Evolutionary conservation across 1,140 invertebrate genomes (phyloP).

Genomic region (Meloidogyne chitwoodi): DNA sequence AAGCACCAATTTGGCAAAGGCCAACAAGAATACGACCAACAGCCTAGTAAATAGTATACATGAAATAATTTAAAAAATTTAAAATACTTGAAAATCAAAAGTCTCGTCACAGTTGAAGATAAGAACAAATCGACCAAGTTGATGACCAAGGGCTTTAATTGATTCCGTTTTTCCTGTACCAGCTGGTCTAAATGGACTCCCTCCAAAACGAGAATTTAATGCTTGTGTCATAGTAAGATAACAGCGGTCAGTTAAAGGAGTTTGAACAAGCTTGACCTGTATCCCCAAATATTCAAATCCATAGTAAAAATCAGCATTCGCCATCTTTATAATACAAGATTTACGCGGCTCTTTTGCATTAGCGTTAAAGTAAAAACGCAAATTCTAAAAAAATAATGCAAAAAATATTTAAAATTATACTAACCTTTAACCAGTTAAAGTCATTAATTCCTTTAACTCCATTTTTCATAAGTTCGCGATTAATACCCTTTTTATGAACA

Average conservation of each 20-base stretch:
- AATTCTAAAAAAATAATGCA: slow-evolving; percentile 67
- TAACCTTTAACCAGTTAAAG: slow-evolving; percentile 85
- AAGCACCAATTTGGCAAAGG: too few relatives aligned
- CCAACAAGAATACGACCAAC: too few relatives aligned
- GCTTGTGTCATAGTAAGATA: slow-evolving; percentile 99
- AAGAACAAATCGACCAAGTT: slow-evolving; percentile 91
- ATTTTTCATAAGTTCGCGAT: too few relatives aligned
- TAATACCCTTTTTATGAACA: too few relatives aligned
- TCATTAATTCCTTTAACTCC: too few relatives aligned
- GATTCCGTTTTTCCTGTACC: too few relatives aligned
- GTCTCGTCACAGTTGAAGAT: slow-evolving; percentile 99
- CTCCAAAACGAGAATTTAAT: slow-evolving; percentile 78
- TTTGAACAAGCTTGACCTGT: slow-evolving; percentile 94
- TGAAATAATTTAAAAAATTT: background rate
- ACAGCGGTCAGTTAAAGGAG: slow-evolving; percentile 93
- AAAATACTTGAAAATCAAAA: slow-evolving; percentile 86
- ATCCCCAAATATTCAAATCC: slow-evolving; percentile 98
- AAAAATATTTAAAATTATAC: background rate
- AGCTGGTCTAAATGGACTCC: too few relatives aligned
- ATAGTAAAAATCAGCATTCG: too few relatives aligned
- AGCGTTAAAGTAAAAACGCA: slow-evolving; percentile 98
- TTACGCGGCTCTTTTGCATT: slow-evolving; percentile 69
- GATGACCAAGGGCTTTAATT: too few relatives aligned
- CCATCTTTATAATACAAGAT: slow-evolving; percentile 98
- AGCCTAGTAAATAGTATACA: slow-evolving; percentile 62